These are phyloP conservation scores for Pseudococcus viburni DNA, from an alignment of 2,888 invertebrate genomes.

Conservation along the genomic window DNA sequence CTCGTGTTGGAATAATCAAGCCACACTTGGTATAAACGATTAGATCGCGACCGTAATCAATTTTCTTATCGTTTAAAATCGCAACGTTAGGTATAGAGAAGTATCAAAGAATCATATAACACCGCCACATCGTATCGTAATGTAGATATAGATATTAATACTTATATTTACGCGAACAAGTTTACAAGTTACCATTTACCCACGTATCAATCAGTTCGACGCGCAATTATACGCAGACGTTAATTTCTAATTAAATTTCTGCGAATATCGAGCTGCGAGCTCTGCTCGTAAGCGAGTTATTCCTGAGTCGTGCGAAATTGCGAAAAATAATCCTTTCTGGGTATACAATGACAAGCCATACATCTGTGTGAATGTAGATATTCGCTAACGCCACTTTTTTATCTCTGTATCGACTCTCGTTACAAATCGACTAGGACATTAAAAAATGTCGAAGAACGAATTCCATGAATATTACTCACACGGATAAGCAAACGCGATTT, in stretches of 20 bases:
- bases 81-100: background rate
- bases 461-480: background rate
- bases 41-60: slow-evolving; percentile 10
- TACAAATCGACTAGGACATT: background rate
- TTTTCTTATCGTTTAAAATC: background rate
- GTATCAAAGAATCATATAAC: background rate
- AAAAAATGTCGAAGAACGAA: background rate
- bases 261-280: background rate
- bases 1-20: background rate
- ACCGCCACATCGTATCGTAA: background rate
- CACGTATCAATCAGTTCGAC: background rate
- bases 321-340: background rate
- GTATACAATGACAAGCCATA: too few species aligned
- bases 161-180: background rate
- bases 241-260: slow-evolving; percentile 6
- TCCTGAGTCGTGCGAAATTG: background rate
- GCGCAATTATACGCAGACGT: background rate
- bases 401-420: background rate
- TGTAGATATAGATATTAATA: background rate
- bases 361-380: too few species aligned
- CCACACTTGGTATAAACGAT: background rate
- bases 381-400: background rate
- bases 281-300: background rate
- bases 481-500: too few species aligned
- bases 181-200: background rate